Base-by-base conservation (phyloP, 2,888 invertebrate species). In the Hofmannophila pseudospretella region DNA sequence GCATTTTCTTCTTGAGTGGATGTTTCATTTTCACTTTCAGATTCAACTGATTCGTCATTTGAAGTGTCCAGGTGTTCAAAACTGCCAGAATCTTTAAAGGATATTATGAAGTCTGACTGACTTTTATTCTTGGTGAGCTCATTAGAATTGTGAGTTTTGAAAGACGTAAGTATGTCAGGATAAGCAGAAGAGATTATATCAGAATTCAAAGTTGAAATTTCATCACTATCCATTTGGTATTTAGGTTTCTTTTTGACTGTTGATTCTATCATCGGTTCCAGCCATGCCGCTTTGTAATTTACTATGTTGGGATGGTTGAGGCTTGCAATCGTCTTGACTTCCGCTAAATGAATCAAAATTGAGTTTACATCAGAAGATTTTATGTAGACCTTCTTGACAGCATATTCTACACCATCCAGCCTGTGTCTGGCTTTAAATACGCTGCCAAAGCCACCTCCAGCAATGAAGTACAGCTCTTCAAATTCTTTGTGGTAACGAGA, bases 241-340 rank as follows among this genome's bases (percentile, higher is more conserved):
- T 40, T 36, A 9, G 28, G 9, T 44, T 74, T 80, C 57, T 78
- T 80, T 36, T 77, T 79, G 1, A 76, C 53, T 10, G 66, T 80
- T 0, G 82, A 82, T 44, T 88, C 88, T 44, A 90, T 81, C 72
- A 88, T 79, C 0, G 90, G 89, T 69, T 95, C 95, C 19, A 95
- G 72, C 95, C 95, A 95, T 0, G 95, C 94, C 0, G 92, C 92
- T 79, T 95, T 94, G 58, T 95, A 95, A 12, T 93, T 90, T 3
- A 95, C 94, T 45, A 95, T 93, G 64, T 95, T 94, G 0, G 90
- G 89, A 76, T 95, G 95, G 59, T 93, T 92, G 14, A 95, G 76
- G 56, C 90, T 90, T 0, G 95, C 94, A 48, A 95, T 89, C 1
- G 93, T 93, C 75, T 94, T 93, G 0, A 94, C 95, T 88, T 95